These are phyloP conservation scores for Pyrgilauda ruficollis DNA, from an alignment of 2,113 vertebrate genomes.

Conservation along the genomic window DNA sequence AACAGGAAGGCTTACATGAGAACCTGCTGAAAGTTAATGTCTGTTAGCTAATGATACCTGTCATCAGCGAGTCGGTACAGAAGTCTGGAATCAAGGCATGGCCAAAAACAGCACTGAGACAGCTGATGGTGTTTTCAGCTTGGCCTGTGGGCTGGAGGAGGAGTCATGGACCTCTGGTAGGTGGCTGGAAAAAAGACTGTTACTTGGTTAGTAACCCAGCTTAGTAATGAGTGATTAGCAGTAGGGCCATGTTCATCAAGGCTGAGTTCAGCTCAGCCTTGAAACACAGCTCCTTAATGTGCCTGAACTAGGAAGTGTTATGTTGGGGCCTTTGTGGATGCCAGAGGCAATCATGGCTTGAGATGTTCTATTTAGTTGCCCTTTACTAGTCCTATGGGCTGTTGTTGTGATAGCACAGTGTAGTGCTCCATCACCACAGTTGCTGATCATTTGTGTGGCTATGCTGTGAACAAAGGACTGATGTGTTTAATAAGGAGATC, in stretches of 20 bases:
- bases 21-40: neutral
- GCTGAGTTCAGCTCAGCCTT: fast-evolving
- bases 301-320: neutral
- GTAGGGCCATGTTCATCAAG: neutral
- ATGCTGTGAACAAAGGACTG: neutral
- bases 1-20: neutral
- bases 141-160: neutral
- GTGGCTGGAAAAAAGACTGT: neutral
- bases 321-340: neutral
- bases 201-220: neutral
- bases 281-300: neutral
- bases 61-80: neutral
- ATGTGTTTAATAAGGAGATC: neutral
- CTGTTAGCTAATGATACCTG: neutral
- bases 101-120: neutral
- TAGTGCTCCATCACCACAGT: neutral
- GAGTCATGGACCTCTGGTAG: neutral
- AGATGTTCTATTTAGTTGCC: neutral
- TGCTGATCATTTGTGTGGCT: neutral
- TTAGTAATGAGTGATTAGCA: neutral
- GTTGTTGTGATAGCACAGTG: neutral
- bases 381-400: neutral
- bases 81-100: neutral
- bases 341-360: neutral
- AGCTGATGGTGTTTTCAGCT: neutral